phyloP scores from a whole-genome alignment of 2,113 vertebrate genomes.

The Gallinago media region DNA sequence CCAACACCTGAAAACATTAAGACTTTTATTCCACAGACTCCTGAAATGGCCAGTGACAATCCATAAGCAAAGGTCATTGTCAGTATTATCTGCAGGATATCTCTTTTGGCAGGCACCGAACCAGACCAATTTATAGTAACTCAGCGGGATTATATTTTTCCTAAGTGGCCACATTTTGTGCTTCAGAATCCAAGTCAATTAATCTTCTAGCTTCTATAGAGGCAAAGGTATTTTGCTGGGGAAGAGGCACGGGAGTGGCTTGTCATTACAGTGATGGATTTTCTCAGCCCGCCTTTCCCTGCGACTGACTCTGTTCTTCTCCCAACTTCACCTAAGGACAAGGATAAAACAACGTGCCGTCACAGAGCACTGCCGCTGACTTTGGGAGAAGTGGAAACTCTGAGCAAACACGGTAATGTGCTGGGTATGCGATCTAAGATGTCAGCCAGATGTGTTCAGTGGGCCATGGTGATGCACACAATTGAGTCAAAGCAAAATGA shows the following conservation, averaged over 20 bases:
- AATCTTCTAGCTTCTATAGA: neutral
- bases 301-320: neutral
- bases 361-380: neutral
- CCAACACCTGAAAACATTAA: neutral
- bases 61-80: neutral
- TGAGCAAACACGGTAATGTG: neutral
- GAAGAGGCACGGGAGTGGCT: conserved; percentile 5
- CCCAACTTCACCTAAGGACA: neutral
- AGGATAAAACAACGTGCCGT: neutral
- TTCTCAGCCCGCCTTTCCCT: neutral
- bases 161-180: neutral
- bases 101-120: neutral
- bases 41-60: neutral
- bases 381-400: conserved; percentile 43
- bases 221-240: neutral
- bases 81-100: neutral
- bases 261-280: neutral
- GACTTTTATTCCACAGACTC: neutral
- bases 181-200: neutral
- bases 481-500: conserved; percentile 57
- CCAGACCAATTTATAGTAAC: neutral
- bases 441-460: conserved; percentile 59
- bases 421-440: neutral
- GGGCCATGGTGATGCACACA: conserved; percentile 54
- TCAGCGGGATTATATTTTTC: neutral